Evolutionary conservation across 2,888 invertebrate genomes (phyloP).

Genomic region (Spodoptera picta): DNA sequence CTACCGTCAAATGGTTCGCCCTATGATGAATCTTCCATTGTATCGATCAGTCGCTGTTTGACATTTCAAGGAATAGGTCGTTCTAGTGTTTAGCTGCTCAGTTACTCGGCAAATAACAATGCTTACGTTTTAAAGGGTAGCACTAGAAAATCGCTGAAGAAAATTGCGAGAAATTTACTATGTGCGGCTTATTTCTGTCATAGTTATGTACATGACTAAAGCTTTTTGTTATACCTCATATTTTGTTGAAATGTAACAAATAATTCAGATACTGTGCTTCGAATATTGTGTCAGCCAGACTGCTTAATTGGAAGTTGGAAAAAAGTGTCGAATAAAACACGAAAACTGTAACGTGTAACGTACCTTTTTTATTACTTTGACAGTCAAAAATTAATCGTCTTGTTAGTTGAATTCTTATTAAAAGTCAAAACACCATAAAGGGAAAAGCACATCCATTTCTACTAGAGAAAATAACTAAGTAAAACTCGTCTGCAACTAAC

Average conservation of each 20-base stretch:
- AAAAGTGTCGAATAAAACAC: not conserved
- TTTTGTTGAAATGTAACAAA: no score
- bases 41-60: slow-evolving; percentile 61
- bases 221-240: no score
- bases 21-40: slow-evolving; percentile 52
- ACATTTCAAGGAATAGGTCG: slow-evolving; percentile 59
- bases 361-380: not conserved
- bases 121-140: not conserved
- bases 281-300: no score
- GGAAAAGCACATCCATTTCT: not conserved
- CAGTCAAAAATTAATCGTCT: not conserved
- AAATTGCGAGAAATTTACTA: slow-evolving; percentile 1
- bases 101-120: slow-evolving; percentile 24
- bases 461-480: slow-evolving; percentile 4
- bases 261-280: no score
- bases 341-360: not conserved
- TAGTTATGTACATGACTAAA: not conserved
- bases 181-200: no score
- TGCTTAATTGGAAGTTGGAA: no score
- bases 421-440: not conserved
- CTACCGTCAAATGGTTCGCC: slow-evolving; percentile 1
- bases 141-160: slow-evolving; percentile 15
- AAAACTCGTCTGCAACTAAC: slow-evolving; percentile 8
- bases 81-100: slow-evolving; percentile 15
- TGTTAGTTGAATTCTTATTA: no score